phyloP scores from a whole-genome alignment of 2,888 invertebrate species.

The Choristoneura rosaceana region DNA sequence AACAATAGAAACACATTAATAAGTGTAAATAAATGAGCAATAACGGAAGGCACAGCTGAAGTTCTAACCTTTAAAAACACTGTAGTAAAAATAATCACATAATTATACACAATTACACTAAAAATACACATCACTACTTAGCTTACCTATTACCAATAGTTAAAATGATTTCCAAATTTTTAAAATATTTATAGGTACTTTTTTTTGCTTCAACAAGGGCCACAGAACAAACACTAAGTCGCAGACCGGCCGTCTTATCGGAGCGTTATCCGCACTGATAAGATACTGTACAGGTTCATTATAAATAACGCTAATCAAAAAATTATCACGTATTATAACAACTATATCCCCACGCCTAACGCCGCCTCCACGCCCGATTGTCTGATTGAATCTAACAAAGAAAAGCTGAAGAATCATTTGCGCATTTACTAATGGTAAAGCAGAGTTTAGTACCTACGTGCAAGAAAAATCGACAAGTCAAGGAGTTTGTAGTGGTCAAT shows the following conservation, averaged over 20 bases:
- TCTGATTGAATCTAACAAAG: not conserved
- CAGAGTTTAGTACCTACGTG: no score
- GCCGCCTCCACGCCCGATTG: not conserved
- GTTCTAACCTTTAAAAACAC: not conserved
- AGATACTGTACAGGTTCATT: constrained; percentile 75
- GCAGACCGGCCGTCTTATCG: constrained; percentile 64
- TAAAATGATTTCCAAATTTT: not conserved
- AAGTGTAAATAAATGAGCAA: not conserved
- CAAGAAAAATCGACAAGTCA: no score
- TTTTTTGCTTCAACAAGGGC: constrained; percentile 52
- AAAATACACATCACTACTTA: not conserved
- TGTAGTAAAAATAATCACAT: not conserved
- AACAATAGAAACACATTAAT: not conserved
- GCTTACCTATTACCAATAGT: constrained; percentile 36
- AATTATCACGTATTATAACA: constrained; percentile 55
- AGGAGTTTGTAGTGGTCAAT: no score
- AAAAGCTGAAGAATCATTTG: constrained; percentile 3
- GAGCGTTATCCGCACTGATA: constrained; percentile 68
- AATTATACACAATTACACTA: not conserved
- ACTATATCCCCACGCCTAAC: not conserved
- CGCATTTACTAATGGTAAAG: not conserved
- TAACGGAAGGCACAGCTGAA: not conserved
- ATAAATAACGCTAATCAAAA: constrained; percentile 73
- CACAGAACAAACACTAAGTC: constrained; percentile 65
- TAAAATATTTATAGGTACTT: not conserved